Conservation (phyloP, 1,140 invertebrate genomes). For the Drosophila biarmipes region DNA sequence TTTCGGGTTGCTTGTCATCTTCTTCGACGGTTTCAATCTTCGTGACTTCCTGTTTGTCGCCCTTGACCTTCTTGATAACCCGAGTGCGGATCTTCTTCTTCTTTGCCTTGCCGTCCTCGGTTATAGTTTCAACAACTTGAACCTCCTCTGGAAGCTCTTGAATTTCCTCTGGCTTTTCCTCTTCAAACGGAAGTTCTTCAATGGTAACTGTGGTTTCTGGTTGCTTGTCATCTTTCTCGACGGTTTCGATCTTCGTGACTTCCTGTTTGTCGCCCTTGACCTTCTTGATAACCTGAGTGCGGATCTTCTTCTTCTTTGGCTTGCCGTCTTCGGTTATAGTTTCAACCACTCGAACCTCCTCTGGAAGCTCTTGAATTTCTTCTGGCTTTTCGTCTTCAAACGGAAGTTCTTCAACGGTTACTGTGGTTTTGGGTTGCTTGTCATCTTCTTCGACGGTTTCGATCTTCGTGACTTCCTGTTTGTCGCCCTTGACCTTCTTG, state of each 20-base stretch:
- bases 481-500: slow-evolving; percentile 7
- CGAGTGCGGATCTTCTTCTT: slow-evolving; percentile 13
- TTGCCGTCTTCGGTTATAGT: slow-evolving; percentile 7
- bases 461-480: neutral
- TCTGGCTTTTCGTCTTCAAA: neutral
- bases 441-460: slow-evolving; percentile 4
- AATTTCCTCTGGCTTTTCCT: slow-evolving; percentile 1
- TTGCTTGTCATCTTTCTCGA: slow-evolving; percentile 4
- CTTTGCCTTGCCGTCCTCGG: slow-evolving; percentile 6
- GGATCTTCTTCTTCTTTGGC: slow-evolving; percentile 17
- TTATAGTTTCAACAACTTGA: slow-evolving; percentile 1
- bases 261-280: slow-evolving; percentile 9
- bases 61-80: slow-evolving; percentile 9
- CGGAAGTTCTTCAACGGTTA: neutral
- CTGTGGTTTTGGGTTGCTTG: neutral
- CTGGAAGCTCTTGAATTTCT: slow-evolving; percentile 2
- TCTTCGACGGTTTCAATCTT: slow-evolving; percentile 11
- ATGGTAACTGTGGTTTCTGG: neutral
- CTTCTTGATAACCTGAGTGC: slow-evolving; percentile 10
- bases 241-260: slow-evolving; percentile 8
- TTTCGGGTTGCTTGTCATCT: slow-evolving; percentile 2
- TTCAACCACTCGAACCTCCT: neutral
- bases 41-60: slow-evolving; percentile 8
- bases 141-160: slow-evolving; percentile 9
- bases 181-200: neutral